Base-by-base conservation (phyloP, 1,140 invertebrate species). In the Caenorhabditis inopinata region DNA sequence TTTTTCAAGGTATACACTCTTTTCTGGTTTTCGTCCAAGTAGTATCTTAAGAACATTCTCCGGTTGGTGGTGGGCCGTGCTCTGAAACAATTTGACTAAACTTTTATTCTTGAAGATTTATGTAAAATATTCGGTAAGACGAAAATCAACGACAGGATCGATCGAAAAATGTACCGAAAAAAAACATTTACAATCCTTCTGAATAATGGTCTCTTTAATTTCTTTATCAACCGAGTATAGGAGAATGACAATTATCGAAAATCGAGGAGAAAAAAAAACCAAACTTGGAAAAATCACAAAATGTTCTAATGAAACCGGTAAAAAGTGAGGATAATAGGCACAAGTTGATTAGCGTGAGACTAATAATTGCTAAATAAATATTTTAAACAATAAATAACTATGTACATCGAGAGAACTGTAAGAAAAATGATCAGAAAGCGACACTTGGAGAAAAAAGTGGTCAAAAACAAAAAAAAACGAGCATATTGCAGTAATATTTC, bases 1-100 rank as follows among this genome's bases (percentile, higher is more conserved):
- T 93, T 93, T 93, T 89, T 89, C 46, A 91, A 82, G 45, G 91
- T 91, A 84, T 91, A 91, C 14, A 91, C 88, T 38, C 91, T 85
- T 42, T 90, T 88, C 16, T 89, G 89, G 21, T 89, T 84, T 21
- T 89, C 89, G 84, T 90, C 87, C 53, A 90, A 75, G 84, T 91
- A 90, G 84, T 89, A 91, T 88, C 90, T 90, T 14, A 91, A 82
- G 87, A 89, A 90, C 90, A 91, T 91, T 68, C 5, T 68, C 58
- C 58, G 58, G n/a, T 42, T 68, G 9, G 32, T 38, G 6, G 58
- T 21, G 23, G 25, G 38, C 58, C 3, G 11, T 18, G 58, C 23
- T 68, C 32, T 68, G 25, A 68, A 68, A 68, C 2, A 18, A 12
- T 32, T 32, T 35, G 27, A 42, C 14, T 42, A 42, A 42, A 42